These are phyloP conservation scores for Sussaba pulchella DNA, from an alignment of 2,888 invertebrate species.

Conservation along the genomic window DNA sequence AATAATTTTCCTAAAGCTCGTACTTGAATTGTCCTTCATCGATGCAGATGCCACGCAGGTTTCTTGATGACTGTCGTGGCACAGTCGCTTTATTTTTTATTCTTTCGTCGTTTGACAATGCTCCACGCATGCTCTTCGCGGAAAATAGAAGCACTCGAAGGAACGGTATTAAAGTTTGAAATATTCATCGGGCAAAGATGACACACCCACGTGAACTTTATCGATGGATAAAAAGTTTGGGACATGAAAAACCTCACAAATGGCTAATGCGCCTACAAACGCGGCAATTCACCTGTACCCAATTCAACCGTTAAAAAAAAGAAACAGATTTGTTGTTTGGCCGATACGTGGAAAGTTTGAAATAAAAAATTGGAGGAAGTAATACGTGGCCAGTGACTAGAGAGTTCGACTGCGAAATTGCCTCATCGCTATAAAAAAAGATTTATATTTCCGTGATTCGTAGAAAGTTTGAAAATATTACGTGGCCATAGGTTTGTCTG, in stretches of 20 bases:
- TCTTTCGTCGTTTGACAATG: background rate
- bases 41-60: slow-evolving; percentile 21
- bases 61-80: slow-evolving; percentile 42
- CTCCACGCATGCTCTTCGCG: slow-evolving; percentile 1
- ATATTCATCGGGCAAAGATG: slow-evolving; percentile 36
- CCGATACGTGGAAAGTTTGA: slow-evolving; percentile 31
- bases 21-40: slow-evolving; percentile 56
- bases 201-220: slow-evolving; percentile 24
- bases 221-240: slow-evolving; percentile 27
- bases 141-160: slow-evolving; percentile 1
- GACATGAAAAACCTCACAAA: slow-evolving; percentile 6
- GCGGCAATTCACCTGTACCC: background rate
- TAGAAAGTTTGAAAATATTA: slow-evolving; percentile 30
- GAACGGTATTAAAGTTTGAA: slow-evolving; percentile 29
- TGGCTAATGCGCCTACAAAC: slow-evolving; percentile 14
- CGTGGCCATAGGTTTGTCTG: slow-evolving; percentile 2
- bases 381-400: slow-evolving; percentile 13
- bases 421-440: slow-evolving; percentile 17
- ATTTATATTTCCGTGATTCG: slow-evolving; percentile 2
- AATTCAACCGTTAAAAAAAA: slow-evolving; percentile 9
- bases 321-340: slow-evolving; percentile 24
- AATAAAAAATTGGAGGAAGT: background rate
- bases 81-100: slow-evolving; percentile 15
- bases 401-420: background rate
- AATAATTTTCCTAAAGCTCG: background rate